phyloP scores from a whole-genome alignment of 1,140 invertebrate species.

The Sogatella furcifera region DNA sequence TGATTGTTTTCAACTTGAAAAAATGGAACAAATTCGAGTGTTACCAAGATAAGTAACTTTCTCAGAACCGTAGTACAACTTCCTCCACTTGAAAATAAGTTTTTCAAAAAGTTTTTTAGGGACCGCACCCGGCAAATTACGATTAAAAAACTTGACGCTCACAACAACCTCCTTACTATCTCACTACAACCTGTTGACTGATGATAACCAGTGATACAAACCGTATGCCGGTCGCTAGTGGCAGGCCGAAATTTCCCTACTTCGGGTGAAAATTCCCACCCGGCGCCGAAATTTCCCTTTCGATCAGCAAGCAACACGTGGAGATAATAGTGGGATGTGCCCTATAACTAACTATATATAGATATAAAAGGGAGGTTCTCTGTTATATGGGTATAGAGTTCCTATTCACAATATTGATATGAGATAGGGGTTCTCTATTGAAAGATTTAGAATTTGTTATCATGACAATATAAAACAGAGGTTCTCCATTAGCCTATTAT shows the following conservation, averaged over 20 bases:
- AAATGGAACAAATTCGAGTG: background rate
- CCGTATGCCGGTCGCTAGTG: background rate
- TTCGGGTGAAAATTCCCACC: background rate
- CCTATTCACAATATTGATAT: too few species aligned
- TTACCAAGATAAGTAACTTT: background rate
- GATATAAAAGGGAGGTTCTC: too few species aligned
- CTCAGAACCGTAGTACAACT: background rate
- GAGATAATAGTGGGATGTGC: too few species aligned
- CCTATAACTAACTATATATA: too few species aligned
- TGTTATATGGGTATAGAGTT: too few species aligned
- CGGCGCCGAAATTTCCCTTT: too few species aligned
- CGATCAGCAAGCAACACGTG: too few species aligned
- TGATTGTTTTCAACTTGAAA: background rate
- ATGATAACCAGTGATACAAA: background rate
- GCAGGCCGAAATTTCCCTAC: background rate
- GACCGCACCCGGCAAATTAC: background rate
- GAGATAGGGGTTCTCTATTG: too few species aligned
- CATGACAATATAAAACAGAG: too few species aligned
- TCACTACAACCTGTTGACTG: constrained; percentile 1
- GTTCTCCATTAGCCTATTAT: too few species aligned
- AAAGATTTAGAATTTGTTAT: too few species aligned
- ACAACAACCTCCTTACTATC: background rate
- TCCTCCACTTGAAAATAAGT: background rate
- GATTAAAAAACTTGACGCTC: background rate
- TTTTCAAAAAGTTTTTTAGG: background rate